Evolutionary conservation across 1,140 invertebrate species (phyloP).

Genomic region (Chrysoperla carnea): DNA sequence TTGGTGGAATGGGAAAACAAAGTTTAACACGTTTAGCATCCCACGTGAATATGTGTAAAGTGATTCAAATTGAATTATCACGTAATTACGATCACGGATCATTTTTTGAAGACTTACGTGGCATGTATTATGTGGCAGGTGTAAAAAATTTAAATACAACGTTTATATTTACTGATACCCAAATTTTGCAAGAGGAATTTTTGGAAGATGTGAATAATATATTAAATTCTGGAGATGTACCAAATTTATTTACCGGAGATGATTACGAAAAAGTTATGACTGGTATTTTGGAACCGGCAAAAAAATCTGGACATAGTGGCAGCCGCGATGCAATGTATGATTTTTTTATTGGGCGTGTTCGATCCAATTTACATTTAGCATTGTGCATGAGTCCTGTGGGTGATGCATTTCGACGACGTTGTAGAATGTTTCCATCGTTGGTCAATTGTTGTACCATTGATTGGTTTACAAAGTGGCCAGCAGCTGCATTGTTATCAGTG

Average conservation of each 20-base stretch:
- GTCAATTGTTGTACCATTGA: constrained; percentile 90
- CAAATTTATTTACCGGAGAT: constrained; percentile 71
- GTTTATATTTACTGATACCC: constrained; percentile 77
- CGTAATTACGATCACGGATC: constrained; percentile 60
- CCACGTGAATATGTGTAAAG: constrained; percentile 62
- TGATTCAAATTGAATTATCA: constrained; percentile 67
- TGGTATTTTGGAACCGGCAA: constrained; percentile 47
- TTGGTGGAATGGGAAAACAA: constrained; percentile 83
- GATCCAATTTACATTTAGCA: constrained; percentile 66
- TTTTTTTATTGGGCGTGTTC: constrained; percentile 62
- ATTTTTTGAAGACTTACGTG: constrained; percentile 44
- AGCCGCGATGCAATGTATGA: constrained; percentile 64
- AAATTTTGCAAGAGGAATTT: constrained; percentile 82
- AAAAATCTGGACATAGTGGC: constrained; percentile 41
- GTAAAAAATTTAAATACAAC: constrained; percentile 60
- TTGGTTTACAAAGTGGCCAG: constrained; percentile 83
- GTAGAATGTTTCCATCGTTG: constrained; percentile 76
- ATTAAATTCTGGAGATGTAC: constrained; percentile 72
- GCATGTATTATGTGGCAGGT: constrained; percentile 45
- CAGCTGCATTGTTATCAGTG: constrained; percentile 70
- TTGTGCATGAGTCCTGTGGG: constrained; percentile 82
- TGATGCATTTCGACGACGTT: constrained; percentile 59
- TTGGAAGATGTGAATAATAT: constrained; percentile 86
- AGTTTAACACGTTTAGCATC: constrained; percentile 65
- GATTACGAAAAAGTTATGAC: constrained; percentile 68